Evolutionary conservation across 1,140 invertebrate genomes (phyloP).

Genomic region (Drosophila grimshawi): DNA sequence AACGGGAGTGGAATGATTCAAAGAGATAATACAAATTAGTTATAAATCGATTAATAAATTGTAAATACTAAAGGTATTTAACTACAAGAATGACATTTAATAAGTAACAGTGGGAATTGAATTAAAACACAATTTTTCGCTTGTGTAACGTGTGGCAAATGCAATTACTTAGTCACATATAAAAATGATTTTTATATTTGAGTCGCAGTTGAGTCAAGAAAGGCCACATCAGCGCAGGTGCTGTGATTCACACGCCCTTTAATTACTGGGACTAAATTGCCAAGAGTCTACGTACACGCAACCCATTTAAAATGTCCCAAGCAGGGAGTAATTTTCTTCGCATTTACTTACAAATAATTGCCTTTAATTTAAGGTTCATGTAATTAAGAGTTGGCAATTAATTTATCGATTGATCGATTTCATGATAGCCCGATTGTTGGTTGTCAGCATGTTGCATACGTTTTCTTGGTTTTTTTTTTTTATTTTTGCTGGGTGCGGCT

Average conservation of each 20-base stretch:
- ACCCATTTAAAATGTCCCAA: slow-evolving; percentile 61
- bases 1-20: too few relatives aligned
- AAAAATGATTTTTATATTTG: slow-evolving; percentile 67
- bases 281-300: background rate
- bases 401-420: slow-evolving; percentile 62
- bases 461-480: background rate
- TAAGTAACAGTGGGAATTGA: too few relatives aligned
- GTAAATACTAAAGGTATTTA: too few relatives aligned
- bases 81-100: too few relatives aligned
- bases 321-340: slow-evolving; percentile 55
- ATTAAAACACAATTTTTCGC: too few relatives aligned
- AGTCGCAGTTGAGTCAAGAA: slow-evolving; percentile 30
- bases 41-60: too few relatives aligned
- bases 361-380: slow-evolving; percentile 61
- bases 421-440: background rate
- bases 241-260: slow-evolving; percentile 64
- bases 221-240: slow-evolving; percentile 79
- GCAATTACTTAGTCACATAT: slow-evolving; percentile 64
- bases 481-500: slow-evolving; percentile 52
- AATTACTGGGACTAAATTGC: slow-evolving; percentile 48
- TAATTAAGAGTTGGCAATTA: slow-evolving; percentile 67
- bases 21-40: too few relatives aligned
- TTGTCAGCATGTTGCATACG: background rate
- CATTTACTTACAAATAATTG: slow-evolving; percentile 61
- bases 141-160: too few relatives aligned